Percentiles rank a stretch among this genome's conserved stretches.
Evolutionary conservation across 2,888 invertebrate genomes (phyloP).

Genomic region (Caenorhabditis uteleia): DNA sequence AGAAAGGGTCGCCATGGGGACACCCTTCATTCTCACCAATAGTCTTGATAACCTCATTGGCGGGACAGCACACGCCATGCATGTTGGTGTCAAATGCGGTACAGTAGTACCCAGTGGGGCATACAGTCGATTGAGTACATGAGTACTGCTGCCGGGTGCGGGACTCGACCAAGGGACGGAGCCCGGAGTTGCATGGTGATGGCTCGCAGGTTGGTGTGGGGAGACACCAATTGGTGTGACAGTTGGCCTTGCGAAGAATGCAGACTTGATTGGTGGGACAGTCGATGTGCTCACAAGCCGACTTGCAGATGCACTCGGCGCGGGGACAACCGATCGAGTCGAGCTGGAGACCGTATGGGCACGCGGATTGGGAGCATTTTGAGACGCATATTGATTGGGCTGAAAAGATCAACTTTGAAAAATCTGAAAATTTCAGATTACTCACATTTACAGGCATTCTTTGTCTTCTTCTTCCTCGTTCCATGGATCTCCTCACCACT

Average conservation of each 20-base stretch:
- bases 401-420: constrained; percentile 14
- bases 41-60: constrained; percentile 29
- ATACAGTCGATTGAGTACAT: constrained; percentile 41
- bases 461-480: constrained; percentile 43
- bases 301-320: constrained; percentile 42
- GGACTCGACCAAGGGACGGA: constrained; percentile 43
- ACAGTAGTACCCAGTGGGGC: constrained; percentile 56
- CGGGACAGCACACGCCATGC: constrained; percentile 58
- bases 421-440: neutral
- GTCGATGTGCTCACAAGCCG: constrained; percentile 43
- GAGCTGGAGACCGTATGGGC: constrained; percentile 42
- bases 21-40: constrained; percentile 41
- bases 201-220: constrained; percentile 55
- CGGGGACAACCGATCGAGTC: constrained; percentile 48
- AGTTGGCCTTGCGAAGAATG: constrained; percentile 45
- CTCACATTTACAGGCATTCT: constrained; percentile 37
- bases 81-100: constrained; percentile 45
- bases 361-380: constrained; percentile 31
- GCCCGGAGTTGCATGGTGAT: constrained; percentile 31
- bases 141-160: constrained; percentile 48
- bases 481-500: constrained; percentile 59
- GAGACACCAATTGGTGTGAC: constrained; percentile 45
- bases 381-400: constrained; percentile 29
- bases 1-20: constrained; percentile 57
- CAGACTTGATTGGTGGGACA: constrained; percentile 44